Evolutionary conservation across 2,113 vertebrate species (phyloP).

Genomic region (Neopipo cinnamomea): DNA sequence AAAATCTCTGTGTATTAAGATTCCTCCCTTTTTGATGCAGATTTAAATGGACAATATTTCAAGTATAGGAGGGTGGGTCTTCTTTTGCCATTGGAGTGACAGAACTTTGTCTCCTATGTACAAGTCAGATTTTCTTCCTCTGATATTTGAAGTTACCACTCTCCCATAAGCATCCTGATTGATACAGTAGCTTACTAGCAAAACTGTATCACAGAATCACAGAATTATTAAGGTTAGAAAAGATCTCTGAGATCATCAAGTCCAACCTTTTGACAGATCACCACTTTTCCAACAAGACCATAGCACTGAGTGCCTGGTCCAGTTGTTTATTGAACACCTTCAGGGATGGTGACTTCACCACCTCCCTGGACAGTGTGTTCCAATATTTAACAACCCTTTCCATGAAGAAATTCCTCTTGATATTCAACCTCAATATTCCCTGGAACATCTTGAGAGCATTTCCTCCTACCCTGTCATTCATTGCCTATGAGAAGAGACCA

Average conservation of each 20-base stretch:
- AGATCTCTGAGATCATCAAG: background rate
- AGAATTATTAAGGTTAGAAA: background rate
- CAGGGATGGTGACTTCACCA: background rate
- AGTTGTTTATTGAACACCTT: background rate
- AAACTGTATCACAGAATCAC: conserved; percentile 6
- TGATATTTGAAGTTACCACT: background rate
- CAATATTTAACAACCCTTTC: background rate
- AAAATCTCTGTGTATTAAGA: background rate
- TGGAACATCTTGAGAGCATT: background rate
- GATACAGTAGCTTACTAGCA: conserved; percentile 39
- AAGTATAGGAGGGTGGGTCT: background rate
- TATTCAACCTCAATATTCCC: background rate
- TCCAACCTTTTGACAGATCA: background rate
- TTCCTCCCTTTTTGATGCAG: background rate
- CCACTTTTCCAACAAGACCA: too few relatives aligned
- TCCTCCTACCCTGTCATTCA: background rate
- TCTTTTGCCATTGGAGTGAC: background rate
- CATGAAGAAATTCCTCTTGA: background rate
- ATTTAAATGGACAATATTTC: background rate
- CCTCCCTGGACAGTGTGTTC: background rate
- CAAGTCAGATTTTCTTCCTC: conserved; percentile 3
- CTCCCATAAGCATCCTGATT: conserved; percentile 40
- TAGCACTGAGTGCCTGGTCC: too few relatives aligned
- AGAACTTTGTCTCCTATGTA: background rate
- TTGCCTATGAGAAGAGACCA: background rate